phyloP scores from a whole-genome alignment of 2,797 vertebrate species.

The Lagocephalus sceleratus region DNA sequence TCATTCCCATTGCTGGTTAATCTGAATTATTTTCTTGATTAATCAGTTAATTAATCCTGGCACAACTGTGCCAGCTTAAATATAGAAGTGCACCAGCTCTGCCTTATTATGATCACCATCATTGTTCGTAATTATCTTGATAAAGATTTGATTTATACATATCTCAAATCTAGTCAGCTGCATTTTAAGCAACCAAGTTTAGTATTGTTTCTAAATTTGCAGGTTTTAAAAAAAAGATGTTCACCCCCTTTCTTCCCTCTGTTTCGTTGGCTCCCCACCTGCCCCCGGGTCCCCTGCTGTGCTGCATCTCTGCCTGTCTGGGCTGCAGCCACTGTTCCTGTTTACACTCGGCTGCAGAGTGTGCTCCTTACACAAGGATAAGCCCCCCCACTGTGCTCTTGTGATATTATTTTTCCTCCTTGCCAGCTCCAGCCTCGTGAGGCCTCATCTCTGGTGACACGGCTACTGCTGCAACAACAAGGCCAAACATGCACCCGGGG shows the following conservation, averaged over 20 bases:
- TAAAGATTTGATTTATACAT: conserved; percentile 18
- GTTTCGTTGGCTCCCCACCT: conserved; percentile 54
- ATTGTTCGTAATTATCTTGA: no score
- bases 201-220: no score
- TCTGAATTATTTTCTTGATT: no score
- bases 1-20: no score
- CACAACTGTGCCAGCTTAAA: no score
- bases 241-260: conserved; percentile 43
- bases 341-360: conserved; percentile 60
- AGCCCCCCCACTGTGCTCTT: conserved; percentile 67
- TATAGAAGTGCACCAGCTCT: no score
- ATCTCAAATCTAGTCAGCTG: no score
- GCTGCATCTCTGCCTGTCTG: conserved; percentile 46
- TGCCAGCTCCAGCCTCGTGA: conserved; percentile 54
- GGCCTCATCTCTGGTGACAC: conserved; percentile 62
- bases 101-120: no score
- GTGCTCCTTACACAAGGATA: conserved; percentile 68
- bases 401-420: conserved; percentile 71
- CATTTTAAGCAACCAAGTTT: conserved; percentile 34
- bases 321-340: conserved; percentile 50
- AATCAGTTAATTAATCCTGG: no score
- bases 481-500: conserved; percentile 51
- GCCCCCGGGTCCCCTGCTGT: conserved; percentile 48
- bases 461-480: conserved; percentile 58
- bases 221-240: no score